Conservation (phyloP, 2,113 vertebrate genomes). For the Tautogolabrus adspersus region DNA sequence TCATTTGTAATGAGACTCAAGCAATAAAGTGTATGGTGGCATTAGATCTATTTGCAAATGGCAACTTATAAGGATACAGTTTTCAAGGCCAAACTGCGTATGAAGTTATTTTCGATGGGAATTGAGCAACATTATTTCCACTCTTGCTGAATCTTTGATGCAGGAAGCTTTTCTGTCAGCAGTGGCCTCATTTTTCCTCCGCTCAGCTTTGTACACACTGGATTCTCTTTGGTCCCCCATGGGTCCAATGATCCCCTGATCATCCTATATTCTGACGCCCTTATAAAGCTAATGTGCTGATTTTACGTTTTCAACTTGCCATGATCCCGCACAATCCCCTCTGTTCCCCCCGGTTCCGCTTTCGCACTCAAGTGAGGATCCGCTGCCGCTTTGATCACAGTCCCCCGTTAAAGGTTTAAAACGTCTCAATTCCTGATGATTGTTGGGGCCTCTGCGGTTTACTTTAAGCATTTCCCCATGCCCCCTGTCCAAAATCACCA, state of each 20-base stretch:
- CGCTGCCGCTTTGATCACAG: slow-evolving; percentile 82
- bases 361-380: slow-evolving; percentile 79
- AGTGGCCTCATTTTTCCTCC: slow-evolving; percentile 75
- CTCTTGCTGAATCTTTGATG: slow-evolving; percentile 68
- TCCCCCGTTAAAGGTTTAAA: slow-evolving; percentile 86
- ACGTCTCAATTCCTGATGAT: slow-evolving; percentile 86
- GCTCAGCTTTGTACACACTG: slow-evolving; percentile 65
- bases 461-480: slow-evolving; percentile 79
- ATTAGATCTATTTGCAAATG: slow-evolving; percentile 10
- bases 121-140: slow-evolving; percentile 58
- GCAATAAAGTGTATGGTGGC: neutral
- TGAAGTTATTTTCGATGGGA: slow-evolving; percentile 59
- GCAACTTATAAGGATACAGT: slow-evolving; percentile 17
- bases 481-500: slow-evolving; percentile 74
- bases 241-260: slow-evolving; percentile 80
- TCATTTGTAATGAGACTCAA: slow-evolving; percentile 30
- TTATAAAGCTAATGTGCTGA: slow-evolving; percentile 86
- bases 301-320: slow-evolving; percentile 83
- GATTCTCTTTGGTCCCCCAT: slow-evolving; percentile 72
- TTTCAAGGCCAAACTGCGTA: slow-evolving; percentile 37
- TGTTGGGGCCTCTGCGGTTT: slow-evolving; percentile 79
- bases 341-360: slow-evolving; percentile 76
- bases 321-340: slow-evolving; percentile 84
- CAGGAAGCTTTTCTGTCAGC: slow-evolving; percentile 64
- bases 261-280: slow-evolving; percentile 81